Evolutionary conservation across 1,140 invertebrate genomes (phyloP).

Genomic region (Drosophila baimaii): DNA sequence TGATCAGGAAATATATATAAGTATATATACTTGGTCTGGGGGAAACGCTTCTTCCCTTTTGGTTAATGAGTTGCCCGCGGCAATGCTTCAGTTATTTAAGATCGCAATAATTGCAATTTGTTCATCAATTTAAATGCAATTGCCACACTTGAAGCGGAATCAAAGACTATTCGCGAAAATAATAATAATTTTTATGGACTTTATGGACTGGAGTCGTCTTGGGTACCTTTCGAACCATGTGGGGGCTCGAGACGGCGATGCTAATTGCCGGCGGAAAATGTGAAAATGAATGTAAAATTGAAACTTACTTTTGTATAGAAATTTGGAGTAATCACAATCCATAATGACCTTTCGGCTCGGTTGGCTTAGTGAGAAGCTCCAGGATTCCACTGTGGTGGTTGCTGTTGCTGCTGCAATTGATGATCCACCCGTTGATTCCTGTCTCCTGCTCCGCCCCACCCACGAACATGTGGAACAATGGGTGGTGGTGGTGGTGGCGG

Average conservation of each 20-base stretch:
- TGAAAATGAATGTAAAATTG: too few species aligned
- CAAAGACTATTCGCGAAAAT: slow-evolving; percentile 3
- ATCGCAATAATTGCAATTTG: slow-evolving; percentile 20
- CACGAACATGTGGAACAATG: slow-evolving; percentile 11
- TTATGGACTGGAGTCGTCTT: too few species aligned
- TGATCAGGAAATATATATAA: slow-evolving; percentile 14
- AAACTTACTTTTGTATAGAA: slow-evolving; percentile 19
- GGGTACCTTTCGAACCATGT: not conserved
- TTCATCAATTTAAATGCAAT: slow-evolving; percentile 20
- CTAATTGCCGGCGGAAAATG: slow-evolving; percentile 11
- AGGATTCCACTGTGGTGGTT: slow-evolving; percentile 3
- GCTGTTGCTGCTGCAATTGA: too few species aligned
- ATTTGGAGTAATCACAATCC: slow-evolving; percentile 22
- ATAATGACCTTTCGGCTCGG: slow-evolving; percentile 13
- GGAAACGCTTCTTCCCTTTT: slow-evolving; percentile 15
- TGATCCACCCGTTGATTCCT: not conserved
- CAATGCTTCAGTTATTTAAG: slow-evolving; percentile 22
- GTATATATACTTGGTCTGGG: not conserved
- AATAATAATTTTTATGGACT: slow-evolving; percentile 6
- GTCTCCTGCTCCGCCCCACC: not conserved
- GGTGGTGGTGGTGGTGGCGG: too few species aligned
- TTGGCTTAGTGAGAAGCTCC: slow-evolving; percentile 6
- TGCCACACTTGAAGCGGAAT: slow-evolving; percentile 15
- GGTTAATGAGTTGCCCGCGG: slow-evolving; percentile 8
- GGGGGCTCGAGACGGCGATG: slow-evolving; percentile 7